Evolutionary conservation across 2,113 vertebrate species (phyloP).

Genomic region (Sylvicapra grimmia): DNA sequence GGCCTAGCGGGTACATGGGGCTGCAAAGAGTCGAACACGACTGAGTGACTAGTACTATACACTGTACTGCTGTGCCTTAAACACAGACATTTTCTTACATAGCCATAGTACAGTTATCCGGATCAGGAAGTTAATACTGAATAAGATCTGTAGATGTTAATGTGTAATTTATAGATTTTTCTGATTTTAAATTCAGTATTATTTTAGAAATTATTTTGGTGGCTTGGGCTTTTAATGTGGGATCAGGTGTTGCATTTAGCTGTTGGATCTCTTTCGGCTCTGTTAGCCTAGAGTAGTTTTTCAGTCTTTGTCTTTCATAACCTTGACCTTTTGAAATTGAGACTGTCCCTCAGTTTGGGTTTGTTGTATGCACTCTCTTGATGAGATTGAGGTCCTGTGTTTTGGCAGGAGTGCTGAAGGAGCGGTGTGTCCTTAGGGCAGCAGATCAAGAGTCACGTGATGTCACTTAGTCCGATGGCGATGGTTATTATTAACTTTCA

Average conservation of each 20-base stretch:
- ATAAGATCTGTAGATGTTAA: neutral
- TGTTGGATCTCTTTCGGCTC: neutral
- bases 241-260: neutral
- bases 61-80: neutral
- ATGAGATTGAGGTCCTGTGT: neutral
- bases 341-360: neutral
- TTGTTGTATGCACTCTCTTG: neutral
- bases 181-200: neutral
- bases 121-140: neutral
- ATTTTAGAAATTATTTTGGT: neutral
- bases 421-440: neutral
- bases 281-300: neutral
- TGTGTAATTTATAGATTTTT: neutral
- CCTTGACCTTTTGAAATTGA: neutral
- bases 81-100: neutral
- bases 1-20: neutral
- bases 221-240: neutral
- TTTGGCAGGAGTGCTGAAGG: neutral
- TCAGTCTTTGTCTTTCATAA: neutral
- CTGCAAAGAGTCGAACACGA: neutral
- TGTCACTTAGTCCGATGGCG: neutral
- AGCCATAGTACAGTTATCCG: neutral
- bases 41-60: neutral
- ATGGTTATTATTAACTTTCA: neutral
- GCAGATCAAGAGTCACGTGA: neutral